Base-by-base conservation (phyloP, 2,113 vertebrate species). In the Syngnathus scovelli region DNA sequence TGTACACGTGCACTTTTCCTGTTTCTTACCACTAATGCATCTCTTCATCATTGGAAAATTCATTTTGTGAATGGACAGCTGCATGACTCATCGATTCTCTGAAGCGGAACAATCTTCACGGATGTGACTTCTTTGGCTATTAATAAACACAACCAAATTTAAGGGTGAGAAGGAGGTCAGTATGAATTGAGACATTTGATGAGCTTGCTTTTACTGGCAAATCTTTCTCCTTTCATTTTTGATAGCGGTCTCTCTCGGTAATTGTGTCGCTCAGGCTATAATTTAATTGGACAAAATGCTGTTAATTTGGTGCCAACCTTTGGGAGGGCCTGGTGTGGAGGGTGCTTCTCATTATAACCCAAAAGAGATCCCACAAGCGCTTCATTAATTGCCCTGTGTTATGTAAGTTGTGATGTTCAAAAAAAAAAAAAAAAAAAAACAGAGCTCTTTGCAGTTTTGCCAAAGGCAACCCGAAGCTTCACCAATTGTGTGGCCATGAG, bases 41-140 rank as follows among this genome's bases (percentile, higher is more conserved):
- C 71, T 70, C 65, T 60, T 72, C 78, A 77, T 64, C 70, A 60
- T 38, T 39, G 37, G 61, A 63, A 36, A 55, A 69, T 77, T 71
- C 6, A 76, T 82, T 85, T 78, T 87, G 71, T 87, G 72, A 89
- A 85, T 79, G 78, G 81, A 80, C 71, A 59, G 64, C 67, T 51
- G 62, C 37, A 46, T 83, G 84, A 81, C 71, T 84, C 81, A 85
- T 80, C 72, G 37, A 69, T 48, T 59, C 54, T 72, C 58, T 3
- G 5, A 61, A 82, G 80, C 78, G 64, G 44, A 77, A 64, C 5
- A 43, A 66, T 71, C 68, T 65, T 66, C 61, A 52, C 68, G 61
- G 71, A 68, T 71, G 74, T 64, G 68, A 77, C 68, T 21, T 77
- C 63, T 67, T 33, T 27, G 8, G 54, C 68, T 86, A 86, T 86